Evolutionary conservation across 2,888 invertebrate species (phyloP), one percentile per base, ranked within the genome.

Genomic region (Cryptosula pallasiana): DNA sequence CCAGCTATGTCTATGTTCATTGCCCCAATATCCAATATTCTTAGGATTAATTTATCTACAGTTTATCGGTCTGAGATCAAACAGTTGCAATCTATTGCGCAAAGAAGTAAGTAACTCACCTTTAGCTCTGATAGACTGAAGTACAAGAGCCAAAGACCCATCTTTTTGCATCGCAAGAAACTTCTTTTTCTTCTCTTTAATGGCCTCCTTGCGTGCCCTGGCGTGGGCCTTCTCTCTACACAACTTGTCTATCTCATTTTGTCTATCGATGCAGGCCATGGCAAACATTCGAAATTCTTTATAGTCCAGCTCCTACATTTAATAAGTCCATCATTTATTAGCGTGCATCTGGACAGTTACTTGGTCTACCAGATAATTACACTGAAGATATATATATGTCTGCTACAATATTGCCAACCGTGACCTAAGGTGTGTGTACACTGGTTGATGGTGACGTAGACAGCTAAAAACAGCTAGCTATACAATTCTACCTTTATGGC

Each of bases 271-370:
- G 57, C 76, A 76, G 0, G 78, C 78, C 76, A 78, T 75, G 55
- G 78, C 75, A 71, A 78, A 78, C 76, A 78, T 74, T 1, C 76
- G 71, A 72, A 78, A 78, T 57, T 78, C 78, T 34, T 75, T 73
- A 71, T 77, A 77, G 54, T 78, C 78, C 54, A 78, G 58, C 71
- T 77, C 76, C 77, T 77, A 45, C 16, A 35, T 29, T 36, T 16
- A 35, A n/a, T 35, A 69, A n/a, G n/a, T n/a, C n/a, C n/a, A n/a
- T n/a, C n/a, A n/a, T n/a, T n/a, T n/a, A n/a, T n/a, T n/a, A n/a
- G n/a, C n/a, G n/a, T n/a, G n/a, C n/a, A n/a, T n/a, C n/a, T n/a
- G n/a, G n/a, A n/a, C n/a, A n/a, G n/a, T n/a, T n/a, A n/a, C n/a
- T n/a, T n/a, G n/a, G n/a, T n/a, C n/a, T n/a, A n/a, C n/a, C n/a